Percentiles rank a stretch among this genome's conserved stretches.
phyloP scores from a whole-genome alignment of 2,888 invertebrate genomes.

The Eristalis intricaria region DNA sequence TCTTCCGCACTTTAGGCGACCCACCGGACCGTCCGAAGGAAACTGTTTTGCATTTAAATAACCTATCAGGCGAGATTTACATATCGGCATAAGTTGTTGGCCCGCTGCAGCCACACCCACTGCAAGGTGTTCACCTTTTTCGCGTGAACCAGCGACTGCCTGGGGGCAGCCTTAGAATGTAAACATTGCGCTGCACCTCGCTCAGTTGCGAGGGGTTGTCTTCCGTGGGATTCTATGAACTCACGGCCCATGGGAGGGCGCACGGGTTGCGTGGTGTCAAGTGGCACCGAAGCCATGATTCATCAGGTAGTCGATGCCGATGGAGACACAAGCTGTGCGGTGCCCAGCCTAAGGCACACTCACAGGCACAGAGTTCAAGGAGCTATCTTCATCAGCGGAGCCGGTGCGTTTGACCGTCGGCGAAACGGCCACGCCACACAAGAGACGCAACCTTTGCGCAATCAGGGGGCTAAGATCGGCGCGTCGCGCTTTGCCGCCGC shows the following conservation, averaged over 20 bases:
- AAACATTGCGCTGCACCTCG: constrained; percentile 36
- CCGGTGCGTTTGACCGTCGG: constrained; percentile 66
- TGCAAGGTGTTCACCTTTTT: constrained; percentile 50
- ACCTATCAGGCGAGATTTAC: constrained; percentile 58
- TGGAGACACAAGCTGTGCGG: constrained; percentile 4
- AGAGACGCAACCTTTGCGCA: constrained; percentile 4
- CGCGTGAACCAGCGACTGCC: constrained; percentile 46
- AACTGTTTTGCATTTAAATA: constrained; percentile 66
- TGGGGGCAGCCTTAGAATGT: constrained; percentile 47
- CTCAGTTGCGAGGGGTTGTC: constrained; percentile 16
- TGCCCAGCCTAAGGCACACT: neutral
- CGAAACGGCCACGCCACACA: constrained; percentile 25
- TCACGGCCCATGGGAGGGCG: neutral
- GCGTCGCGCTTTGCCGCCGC: constrained; percentile 11
- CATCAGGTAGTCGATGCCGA: constrained; percentile 46
- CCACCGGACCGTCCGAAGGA: constrained; percentile 18
- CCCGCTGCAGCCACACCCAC: constrained; percentile 57
- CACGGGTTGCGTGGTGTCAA: constrained; percentile 28
- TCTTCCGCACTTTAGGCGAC: constrained; percentile 51
- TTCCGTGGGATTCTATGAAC: constrained; percentile 38
- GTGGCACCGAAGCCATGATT: constrained; percentile 34
- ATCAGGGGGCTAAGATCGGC: constrained; percentile 49
- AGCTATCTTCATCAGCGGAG: constrained; percentile 60
- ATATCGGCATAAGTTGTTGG: constrained; percentile 33
- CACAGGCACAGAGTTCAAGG: constrained; percentile 47